Percentiles rank a stretch among this genome's conserved stretches.
These are phyloP conservation scores for Himalopsyche japonica DNA, from an alignment of 2,888 invertebrate species.

Conservation along the genomic window DNA sequence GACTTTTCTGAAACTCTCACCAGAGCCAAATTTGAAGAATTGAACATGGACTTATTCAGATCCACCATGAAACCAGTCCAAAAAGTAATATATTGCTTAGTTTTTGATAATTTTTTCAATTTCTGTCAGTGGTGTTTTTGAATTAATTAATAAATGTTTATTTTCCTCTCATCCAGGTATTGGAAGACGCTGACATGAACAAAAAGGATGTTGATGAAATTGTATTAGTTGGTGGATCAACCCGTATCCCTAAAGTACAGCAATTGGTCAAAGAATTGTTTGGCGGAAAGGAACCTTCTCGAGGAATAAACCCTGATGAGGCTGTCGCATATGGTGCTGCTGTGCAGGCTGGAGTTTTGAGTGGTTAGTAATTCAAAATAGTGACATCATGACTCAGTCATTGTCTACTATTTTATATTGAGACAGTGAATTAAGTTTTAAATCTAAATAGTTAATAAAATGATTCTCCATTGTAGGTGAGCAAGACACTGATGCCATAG, in stretches of 20 bases:
- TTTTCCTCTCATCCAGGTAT: constrained; percentile 65
- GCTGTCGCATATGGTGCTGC: constrained; percentile 99
- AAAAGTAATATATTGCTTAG: constrained; percentile 57
- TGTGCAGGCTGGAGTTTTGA: constrained; percentile 97
- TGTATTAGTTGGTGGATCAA: constrained; percentile 97
- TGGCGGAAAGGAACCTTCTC: constrained; percentile 95
- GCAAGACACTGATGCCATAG: constrained; percentile 95
- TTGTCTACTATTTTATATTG: too few species aligned
- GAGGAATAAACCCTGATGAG: constrained; percentile 98
- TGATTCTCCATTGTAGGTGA: constrained; percentile 61
- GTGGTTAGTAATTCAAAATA: constrained; percentile 53
- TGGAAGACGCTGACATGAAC: constrained; percentile 99
- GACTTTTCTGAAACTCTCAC: constrained; percentile 98
- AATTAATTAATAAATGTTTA: too few species aligned
- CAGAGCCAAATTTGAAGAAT: constrained; percentile 97
- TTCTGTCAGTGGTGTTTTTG: too few species aligned
- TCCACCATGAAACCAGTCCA: constrained; percentile 94
- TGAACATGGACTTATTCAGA: constrained; percentile 91
- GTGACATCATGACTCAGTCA: background rate
- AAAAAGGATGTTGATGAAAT: constrained; percentile 98
- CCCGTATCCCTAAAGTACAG: constrained; percentile 98
- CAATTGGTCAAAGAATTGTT: constrained; percentile 93
- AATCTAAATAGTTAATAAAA: background rate
- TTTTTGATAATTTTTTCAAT: too few species aligned
- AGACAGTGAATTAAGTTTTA: too few species aligned